Base-by-base conservation (phyloP, 2,797 vertebrate genomes). In the Tolypeutes matacus region DNA sequence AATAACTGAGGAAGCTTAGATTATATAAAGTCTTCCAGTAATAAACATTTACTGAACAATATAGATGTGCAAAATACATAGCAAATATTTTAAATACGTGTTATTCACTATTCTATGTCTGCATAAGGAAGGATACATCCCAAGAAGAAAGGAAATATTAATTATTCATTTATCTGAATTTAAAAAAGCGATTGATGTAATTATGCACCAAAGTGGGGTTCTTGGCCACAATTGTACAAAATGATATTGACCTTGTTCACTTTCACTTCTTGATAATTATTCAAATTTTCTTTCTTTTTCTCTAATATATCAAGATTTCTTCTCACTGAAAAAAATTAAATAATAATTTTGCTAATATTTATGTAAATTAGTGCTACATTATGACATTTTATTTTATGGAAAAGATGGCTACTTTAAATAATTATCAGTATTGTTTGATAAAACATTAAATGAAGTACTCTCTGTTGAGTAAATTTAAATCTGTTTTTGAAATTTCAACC, bases 341-440 rank as follows among this genome's bases (percentile, higher is more conserved):
- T 31, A 62, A 77, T 60, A 76, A 64, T 82, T 7, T 42, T 82
- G 18, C 20, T 88, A 70, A 67, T 58, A 86, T 86, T 78, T 94
- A 18, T 51, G 49, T 18, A 83, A 42, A 65, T 51, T 36, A 39
- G 4, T 29, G 18, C 39, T 77, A 78, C 1, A 34, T 23, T 56
- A 78, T 20, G 25, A 4, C 7, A 92, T 94, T 96, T 87, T 21
- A 87, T 95, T 46, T 46, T 51, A 58, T 27, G 7, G 53, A 75
- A 64, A 85, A 81, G 18, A 51, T 31, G 9, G 49, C 25, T 39
- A 64, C 53, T 93, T 93, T 65, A 89, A 78, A 83, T 91, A 87
- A 62, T 72, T 65, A 42, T 53, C 13, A 58, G 27, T 31, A 72
- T 34, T 15, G 62, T 82, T 64, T 36, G 86, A 56, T 36, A 17